A percentile compares a stretch with the other conserved stretches of the same genome.
Evolutionary conservation across 2,113 vertebrate species (phyloP).

Genomic region (Progne subis): DNA sequence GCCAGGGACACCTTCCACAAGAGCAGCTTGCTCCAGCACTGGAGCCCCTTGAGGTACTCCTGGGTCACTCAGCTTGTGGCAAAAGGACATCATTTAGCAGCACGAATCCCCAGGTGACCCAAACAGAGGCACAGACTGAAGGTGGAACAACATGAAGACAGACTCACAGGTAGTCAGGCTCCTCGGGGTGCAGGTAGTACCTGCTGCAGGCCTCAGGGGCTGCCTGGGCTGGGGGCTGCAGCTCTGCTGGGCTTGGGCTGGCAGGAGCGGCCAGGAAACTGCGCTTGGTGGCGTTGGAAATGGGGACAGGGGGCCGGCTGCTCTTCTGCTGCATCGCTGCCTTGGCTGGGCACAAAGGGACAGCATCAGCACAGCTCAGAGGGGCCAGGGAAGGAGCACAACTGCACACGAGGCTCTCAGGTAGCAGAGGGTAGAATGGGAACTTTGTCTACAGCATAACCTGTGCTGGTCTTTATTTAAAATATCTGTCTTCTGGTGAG

Average conservation of each 20-base stretch:
- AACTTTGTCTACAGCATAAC: background rate
- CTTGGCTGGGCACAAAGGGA: slow-evolving; percentile 75
- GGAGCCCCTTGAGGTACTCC: background rate
- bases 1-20: background rate
- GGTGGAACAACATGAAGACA: background rate
- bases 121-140: fast-evolving
- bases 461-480: background rate
- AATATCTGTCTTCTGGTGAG: background rate
- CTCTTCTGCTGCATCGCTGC: slow-evolving; percentile 82
- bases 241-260: slow-evolving; percentile 55
- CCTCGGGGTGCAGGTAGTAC: slow-evolving; percentile 86
- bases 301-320: slow-evolving; percentile 79
- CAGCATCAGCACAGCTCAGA: background rate
- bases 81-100: background rate
- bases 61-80: background rate
- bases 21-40: background rate
- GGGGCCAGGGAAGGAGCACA: background rate
- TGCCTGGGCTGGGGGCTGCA: slow-evolving; percentile 4
- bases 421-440: fast-evolving
- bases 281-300: slow-evolving; percentile 87
- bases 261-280: slow-evolving; percentile 84
- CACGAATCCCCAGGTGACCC: background rate
- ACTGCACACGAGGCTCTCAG: background rate
- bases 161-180: slow-evolving; percentile 85
- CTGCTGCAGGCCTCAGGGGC: slow-evolving; percentile 81